Percentiles rank a stretch among this genome's conserved stretches.
phyloP scores from a whole-genome alignment of 2,113 vertebrate genomes.

The Ictalurus punctatus region DNA sequence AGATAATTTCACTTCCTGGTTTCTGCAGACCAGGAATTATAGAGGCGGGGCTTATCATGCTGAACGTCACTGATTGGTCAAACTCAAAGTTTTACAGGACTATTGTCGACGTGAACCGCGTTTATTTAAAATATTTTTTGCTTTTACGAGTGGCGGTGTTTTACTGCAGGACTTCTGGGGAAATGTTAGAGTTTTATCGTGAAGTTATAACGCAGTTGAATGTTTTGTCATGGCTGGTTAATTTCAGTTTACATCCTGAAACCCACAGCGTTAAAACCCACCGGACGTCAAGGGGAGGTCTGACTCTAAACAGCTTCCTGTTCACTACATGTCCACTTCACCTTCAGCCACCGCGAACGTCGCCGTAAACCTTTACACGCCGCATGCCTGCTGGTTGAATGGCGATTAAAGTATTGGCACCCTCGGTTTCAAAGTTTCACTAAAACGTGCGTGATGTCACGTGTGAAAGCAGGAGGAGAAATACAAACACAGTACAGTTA shows the following conservation, averaged over 20 bases:
- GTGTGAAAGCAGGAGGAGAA: background rate
- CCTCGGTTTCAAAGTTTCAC: background rate
- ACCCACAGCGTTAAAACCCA: too few relatives aligned
- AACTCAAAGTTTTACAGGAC: background rate
- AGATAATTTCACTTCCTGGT: background rate
- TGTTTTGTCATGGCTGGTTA: background rate
- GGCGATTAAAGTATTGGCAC: background rate
- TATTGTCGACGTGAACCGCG: background rate
- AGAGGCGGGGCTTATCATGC: background rate
- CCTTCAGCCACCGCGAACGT: too few relatives aligned
- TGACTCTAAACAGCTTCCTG: background rate
- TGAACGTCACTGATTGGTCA: background rate
- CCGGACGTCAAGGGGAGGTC: too few relatives aligned
- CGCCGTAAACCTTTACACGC: background rate
- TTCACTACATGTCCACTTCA: background rate
- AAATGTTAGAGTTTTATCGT: background rate
- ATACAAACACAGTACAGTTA: background rate
- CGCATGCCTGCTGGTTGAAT: too few relatives aligned
- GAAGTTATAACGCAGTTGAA: background rate
- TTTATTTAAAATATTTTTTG: too few relatives aligned
- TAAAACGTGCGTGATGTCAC: too few relatives aligned
- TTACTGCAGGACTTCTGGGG: too few relatives aligned
- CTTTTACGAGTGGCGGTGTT: too few relatives aligned
- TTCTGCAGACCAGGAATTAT: background rate
- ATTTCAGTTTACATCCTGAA: too few relatives aligned